A percentile compares a stretch with the other conserved stretches of the same genome.
phyloP scores from a whole-genome alignment of 2,113 vertebrate genomes.

The Coptodon bakossiorum region DNA sequence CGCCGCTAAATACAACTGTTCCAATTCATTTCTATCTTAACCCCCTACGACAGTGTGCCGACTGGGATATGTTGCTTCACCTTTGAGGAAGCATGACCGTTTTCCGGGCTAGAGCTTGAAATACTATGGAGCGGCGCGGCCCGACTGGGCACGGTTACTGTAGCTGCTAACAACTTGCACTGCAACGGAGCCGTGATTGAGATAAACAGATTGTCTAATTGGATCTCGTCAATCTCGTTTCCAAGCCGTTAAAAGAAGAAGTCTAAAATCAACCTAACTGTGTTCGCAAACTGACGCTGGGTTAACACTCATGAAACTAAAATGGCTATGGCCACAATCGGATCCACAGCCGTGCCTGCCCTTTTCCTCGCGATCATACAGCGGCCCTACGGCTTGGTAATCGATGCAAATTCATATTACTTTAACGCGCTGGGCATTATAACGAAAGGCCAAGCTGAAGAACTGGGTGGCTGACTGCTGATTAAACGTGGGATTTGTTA shows the following conservation, averaged over 20 bases:
- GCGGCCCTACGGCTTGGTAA: neutral
- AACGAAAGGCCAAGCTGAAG: neutral
- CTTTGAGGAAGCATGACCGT: neutral
- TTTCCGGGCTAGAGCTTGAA: neutral
- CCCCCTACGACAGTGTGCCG: rapidly evolving
- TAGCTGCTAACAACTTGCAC: conserved; percentile 32
- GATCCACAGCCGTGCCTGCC: neutral
- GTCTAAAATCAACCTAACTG: conserved; percentile 5
- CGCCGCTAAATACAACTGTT: neutral
- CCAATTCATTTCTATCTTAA: neutral
- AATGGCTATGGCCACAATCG: conserved; percentile 3
- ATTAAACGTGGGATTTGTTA: neutral
- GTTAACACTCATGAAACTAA: neutral
- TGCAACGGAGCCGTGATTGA: conserved; percentile 38
- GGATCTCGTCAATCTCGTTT: conserved; percentile 6
- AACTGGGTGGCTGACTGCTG: neutral
- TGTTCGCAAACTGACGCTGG: neutral
- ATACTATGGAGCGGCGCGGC: neutral
- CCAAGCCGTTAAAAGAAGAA: conserved; percentile 23
- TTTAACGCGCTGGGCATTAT: neutral
- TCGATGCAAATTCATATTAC: neutral
- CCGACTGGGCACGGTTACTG: neutral
- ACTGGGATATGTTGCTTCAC: neutral
- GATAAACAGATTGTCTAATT: conserved; percentile 59
- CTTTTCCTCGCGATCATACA: neutral